These are phyloP conservation scores for Branchinecta lindahli DNA, from an alignment of 1,140 invertebrate genomes.

Conservation along the genomic window DNA sequence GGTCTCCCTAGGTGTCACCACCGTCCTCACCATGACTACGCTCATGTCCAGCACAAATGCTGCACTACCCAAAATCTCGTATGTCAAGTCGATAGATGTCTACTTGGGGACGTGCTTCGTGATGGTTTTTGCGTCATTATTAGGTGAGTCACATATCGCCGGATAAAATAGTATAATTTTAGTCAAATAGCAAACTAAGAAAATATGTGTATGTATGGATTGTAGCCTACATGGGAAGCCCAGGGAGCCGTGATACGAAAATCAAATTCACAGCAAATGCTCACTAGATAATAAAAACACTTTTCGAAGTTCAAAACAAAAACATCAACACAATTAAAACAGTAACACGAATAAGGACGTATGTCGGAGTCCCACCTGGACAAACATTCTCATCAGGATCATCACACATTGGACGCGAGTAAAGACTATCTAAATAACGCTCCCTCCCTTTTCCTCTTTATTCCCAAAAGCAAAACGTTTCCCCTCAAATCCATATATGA, in stretches of 20 bases:
- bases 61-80: conserved; percentile 35
- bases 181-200: background rate
- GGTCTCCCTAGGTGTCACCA: conserved; percentile 42
- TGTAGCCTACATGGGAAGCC: background rate
- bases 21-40: conserved; percentile 38
- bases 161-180: background rate
- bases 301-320: too few species aligned
- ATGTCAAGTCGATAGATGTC: conserved; percentile 36
- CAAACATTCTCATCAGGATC: too few species aligned
- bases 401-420: too few species aligned
- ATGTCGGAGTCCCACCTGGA: too few species aligned
- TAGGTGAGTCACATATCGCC: conserved; percentile 21
- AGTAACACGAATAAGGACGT: too few species aligned
- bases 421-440: too few species aligned
- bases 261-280: background rate
- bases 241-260: background rate
- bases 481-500: too few species aligned
- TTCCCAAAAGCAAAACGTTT: too few species aligned
- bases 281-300: background rate
- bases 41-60: conserved; percentile 38
- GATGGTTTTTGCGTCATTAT: conserved; percentile 33
- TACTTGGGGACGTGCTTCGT: conserved; percentile 38
- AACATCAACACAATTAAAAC: too few species aligned
- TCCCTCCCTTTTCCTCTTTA: too few species aligned
- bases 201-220: background rate